phyloP scores from a whole-genome alignment of 1,140 invertebrate genomes.

The Marisa cornuarietis region DNA sequence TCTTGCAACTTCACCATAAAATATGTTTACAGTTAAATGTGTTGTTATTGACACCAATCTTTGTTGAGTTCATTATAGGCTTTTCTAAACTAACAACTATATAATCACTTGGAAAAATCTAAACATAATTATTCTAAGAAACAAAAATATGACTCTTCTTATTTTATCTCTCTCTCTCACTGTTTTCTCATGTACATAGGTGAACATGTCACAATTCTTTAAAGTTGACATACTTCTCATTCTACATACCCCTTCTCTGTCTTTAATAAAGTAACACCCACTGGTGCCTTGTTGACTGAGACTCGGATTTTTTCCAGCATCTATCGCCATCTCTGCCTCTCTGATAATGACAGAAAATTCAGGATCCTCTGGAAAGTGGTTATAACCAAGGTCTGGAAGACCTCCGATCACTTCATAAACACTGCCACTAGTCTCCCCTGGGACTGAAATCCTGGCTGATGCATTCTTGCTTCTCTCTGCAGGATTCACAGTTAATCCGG shows the following conservation, averaged over 20 bases:
- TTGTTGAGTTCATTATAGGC: too few species aligned
- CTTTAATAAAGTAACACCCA: constrained; percentile 99
- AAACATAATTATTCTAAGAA: too few species aligned
- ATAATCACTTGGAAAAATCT: too few species aligned
- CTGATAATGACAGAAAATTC: constrained; percentile 88
- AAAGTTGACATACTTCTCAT: not conserved
- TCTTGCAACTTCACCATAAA: too few species aligned
- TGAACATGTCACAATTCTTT: too few species aligned
- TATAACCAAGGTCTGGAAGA: constrained; percentile 29
- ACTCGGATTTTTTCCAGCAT: constrained; percentile 90
- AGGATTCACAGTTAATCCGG: not conserved
- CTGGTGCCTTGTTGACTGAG: constrained; percentile 95
- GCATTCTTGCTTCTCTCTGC: not conserved
- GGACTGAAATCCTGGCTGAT: not conserved
- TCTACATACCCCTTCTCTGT: constrained; percentile 76
- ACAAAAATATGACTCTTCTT: too few species aligned
- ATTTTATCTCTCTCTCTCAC: too few species aligned
- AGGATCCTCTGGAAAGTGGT: constrained; percentile 68
- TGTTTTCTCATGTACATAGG: too few species aligned
- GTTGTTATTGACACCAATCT: too few species aligned
- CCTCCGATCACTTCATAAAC: constrained; percentile 20
- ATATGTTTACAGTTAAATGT: too few species aligned
- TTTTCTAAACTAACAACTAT: too few species aligned
- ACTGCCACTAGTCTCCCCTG: not conserved
- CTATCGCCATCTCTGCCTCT: constrained; percentile 92